Evolutionary conservation across 2,888 invertebrate genomes (phyloP), one percentile per base, ranked within the genome.

Genomic region (Crossocerus cetratus): DNA sequence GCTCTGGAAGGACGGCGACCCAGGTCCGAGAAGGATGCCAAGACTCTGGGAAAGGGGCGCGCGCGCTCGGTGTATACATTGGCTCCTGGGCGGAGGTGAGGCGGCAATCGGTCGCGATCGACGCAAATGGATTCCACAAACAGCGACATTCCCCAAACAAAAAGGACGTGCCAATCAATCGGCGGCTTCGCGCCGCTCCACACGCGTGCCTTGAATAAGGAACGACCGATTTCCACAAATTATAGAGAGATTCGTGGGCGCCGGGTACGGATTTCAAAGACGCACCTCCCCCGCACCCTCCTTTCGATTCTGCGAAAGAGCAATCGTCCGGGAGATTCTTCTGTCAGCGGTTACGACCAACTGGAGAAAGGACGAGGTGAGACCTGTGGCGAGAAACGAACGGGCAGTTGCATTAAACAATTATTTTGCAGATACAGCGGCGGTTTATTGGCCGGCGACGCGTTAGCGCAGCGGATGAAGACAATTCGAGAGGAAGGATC

Each of bases 121-220:
- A 78, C 76, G 81, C 80, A 83, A 86, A 84, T 84, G 76, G 82
- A 83, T 86, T 86, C 78, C 72, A 78, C 85, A 85, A 87, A 86
- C 79, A 86, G 77, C 81, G 76, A 79, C 76, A 77, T 78, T 74
- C 72, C 59, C 71, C 78, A 82, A 82, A 82, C 79, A 81, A 81
- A 83, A 79, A 83, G 81, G 74, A 76, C 73, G 69, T 76, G 79
- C 81, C 86, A 84, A 87, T 86, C 87, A 83, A 84, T 84, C 80
- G 57, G 72, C 71, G 32, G 32, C 8, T 11, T 8, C 77, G 76
- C 67, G 77, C 69, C 32, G 8, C 32, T 32, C 32, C 8, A 69
- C 60, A 78, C 61, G 74, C 86, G 84, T 83, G 88, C 72, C 74
- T 76, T 70, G 87, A 86, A 87, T 87, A 85, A 85, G 83, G 84